phyloP scores from a whole-genome alignment of 2,113 vertebrate species.

The Lynx canadensis region DNA sequence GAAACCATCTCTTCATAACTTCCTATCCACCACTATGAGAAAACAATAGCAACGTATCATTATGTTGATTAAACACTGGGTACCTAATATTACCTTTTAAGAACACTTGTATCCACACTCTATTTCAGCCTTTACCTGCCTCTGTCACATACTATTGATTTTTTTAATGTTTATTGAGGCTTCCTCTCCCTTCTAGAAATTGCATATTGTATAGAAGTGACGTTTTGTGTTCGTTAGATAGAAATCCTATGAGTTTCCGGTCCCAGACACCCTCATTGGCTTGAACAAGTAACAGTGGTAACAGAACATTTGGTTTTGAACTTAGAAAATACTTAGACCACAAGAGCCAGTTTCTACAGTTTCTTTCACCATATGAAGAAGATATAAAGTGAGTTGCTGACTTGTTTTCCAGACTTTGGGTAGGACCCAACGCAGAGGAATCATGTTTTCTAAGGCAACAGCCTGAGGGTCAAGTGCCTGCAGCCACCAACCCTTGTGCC shows the following conservation, averaged over 20 bases:
- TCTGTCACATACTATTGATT: background rate
- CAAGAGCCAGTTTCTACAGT: background rate
- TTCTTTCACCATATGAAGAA: background rate
- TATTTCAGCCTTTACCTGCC: background rate
- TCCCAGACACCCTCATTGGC: background rate
- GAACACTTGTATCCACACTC: background rate
- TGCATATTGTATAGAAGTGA: background rate
- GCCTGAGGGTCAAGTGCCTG: background rate
- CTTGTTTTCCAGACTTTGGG: background rate
- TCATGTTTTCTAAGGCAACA: background rate
- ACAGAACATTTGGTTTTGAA: background rate
- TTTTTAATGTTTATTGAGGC: background rate
- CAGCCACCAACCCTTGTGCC: too few species aligned
- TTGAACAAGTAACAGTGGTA: conserved; percentile 29
- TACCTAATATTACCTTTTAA: background rate
- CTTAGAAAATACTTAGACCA: conserved; percentile 2
- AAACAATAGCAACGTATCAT: background rate
- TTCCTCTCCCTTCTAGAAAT: background rate
- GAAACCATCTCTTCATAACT: background rate
- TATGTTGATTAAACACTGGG: background rate
- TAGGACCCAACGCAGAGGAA: background rate
- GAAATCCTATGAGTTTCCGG: background rate
- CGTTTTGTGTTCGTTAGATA: background rate
- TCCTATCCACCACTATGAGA: background rate
- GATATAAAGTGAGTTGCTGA: background rate